Conservation (phyloP, 2,888 invertebrate species). For the Magallana nippona region DNA sequence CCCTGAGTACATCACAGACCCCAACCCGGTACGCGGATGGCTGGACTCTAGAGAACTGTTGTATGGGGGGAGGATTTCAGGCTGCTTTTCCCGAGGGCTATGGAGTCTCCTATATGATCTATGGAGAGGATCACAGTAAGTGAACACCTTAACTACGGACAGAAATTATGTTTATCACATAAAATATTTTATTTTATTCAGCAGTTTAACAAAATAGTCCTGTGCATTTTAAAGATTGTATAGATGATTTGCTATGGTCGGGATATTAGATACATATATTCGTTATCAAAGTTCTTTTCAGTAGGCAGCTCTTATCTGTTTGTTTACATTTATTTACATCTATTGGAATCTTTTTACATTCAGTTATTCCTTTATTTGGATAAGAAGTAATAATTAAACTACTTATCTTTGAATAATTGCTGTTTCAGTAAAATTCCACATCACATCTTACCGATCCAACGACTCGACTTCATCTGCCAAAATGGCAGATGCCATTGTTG, state of each 20-base stretch:
- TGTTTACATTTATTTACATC: too few species aligned
- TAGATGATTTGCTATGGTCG: too few species aligned
- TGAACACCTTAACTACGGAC: neutral
- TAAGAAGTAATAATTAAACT: neutral
- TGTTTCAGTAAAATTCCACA: slow-evolving; percentile 69
- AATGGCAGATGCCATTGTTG: slow-evolving; percentile 62
- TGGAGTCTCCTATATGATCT: slow-evolving; percentile 72
- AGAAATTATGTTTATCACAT: neutral
- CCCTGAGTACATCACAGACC: slow-evolving; percentile 73
- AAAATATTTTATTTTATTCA: too few species aligned
- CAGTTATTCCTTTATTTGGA: too few species aligned
- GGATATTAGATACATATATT: too few species aligned
- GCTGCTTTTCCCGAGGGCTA: slow-evolving; percentile 66
- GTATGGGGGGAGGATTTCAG: slow-evolving; percentile 69
- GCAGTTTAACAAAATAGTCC: too few species aligned
- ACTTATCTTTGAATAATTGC: slow-evolving; percentile 12
- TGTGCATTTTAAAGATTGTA: too few species aligned
- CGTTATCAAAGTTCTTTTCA: too few species aligned
- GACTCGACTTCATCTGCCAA: slow-evolving; percentile 60
- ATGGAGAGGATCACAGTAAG: slow-evolving; percentile 71
- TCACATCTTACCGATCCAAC: slow-evolving; percentile 61
- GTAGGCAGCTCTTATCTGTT: too few species aligned
- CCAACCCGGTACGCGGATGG: slow-evolving; percentile 65
- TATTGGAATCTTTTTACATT: too few species aligned
- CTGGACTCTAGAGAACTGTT: slow-evolving; percentile 59